Conservation (phyloP, 2,888 invertebrate genomes). For the Allygus modestus region DNA sequence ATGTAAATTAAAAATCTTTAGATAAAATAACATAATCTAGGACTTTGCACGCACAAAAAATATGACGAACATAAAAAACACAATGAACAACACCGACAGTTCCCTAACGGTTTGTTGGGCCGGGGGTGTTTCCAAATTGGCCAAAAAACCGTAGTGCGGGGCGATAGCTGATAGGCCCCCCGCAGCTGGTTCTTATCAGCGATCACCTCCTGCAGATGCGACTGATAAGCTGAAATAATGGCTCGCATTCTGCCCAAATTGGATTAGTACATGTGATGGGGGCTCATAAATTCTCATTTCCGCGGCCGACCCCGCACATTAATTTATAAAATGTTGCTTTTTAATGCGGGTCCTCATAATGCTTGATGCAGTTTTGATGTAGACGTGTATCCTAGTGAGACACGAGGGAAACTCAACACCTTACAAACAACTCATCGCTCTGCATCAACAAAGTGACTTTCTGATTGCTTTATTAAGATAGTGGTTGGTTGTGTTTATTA, state of each 20-base stretch:
- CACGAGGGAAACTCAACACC: too few relatives aligned
- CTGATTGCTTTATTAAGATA: too few relatives aligned
- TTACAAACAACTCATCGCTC: too few relatives aligned
- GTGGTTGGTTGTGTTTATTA: too few relatives aligned
- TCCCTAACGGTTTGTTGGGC: slow-evolving; percentile 32
- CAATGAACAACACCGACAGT: neutral
- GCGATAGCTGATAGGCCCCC: neutral
- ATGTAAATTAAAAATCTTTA: too few relatives aligned
- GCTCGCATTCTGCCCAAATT: slow-evolving; percentile 44
- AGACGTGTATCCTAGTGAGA: too few relatives aligned
- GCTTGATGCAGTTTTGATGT: neutral
- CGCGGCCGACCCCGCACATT: neutral
- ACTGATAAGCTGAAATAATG: slow-evolving; percentile 41
- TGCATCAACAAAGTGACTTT: too few relatives aligned
- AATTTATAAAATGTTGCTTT: slow-evolving; percentile 21
- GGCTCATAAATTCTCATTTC: slow-evolving; percentile 48
- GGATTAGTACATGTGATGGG: slow-evolving; percentile 52
- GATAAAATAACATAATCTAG: too few relatives aligned
- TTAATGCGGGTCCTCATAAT: slow-evolving; percentile 25
- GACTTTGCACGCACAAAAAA: too few relatives aligned
- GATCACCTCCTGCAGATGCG: slow-evolving; percentile 28
- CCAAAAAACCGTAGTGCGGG: slow-evolving; percentile 5
- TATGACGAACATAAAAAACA: neutral
- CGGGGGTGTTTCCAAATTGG: slow-evolving; percentile 36
- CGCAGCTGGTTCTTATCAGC: slow-evolving; percentile 38